These are phyloP conservation scores for Odontesthes bonariensis DNA, from an alignment of 2,113 vertebrate genomes.

Conservation along the genomic window DNA sequence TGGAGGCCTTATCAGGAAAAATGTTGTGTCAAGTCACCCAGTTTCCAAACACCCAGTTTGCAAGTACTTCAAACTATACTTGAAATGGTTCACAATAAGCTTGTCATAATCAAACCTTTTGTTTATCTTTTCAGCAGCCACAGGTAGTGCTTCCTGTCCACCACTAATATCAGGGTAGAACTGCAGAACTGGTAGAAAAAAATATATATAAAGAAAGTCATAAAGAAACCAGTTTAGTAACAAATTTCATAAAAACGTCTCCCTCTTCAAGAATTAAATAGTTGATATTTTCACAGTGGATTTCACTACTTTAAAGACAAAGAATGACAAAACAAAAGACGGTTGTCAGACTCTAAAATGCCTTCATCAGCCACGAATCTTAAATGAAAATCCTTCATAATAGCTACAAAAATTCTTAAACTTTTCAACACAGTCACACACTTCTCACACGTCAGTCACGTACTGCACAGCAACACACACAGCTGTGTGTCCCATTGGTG, in stretches of 20 bases:
- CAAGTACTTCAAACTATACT: background rate
- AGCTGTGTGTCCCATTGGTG: background rate
- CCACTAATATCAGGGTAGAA: background rate
- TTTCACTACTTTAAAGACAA: background rate
- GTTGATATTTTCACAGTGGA: too few species aligned
- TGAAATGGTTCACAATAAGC: background rate
- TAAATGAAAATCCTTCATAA: conserved; percentile 5
- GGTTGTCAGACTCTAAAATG: too few species aligned
- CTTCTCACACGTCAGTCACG: too few species aligned
- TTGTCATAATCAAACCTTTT: conserved; percentile 8
- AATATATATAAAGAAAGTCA: background rate
- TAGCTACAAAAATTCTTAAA: background rate
- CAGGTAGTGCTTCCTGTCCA: conserved; percentile 18
- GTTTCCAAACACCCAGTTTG: conserved; percentile 19
- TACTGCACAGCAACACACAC: background rate
- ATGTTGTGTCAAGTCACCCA: background rate
- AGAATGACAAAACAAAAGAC: background rate
- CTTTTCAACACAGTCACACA: too few species aligned
- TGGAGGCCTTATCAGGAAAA: background rate
- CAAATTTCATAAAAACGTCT: background rate
- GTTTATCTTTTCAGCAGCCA: background rate
- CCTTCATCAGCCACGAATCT: background rate
- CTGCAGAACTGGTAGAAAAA: background rate
- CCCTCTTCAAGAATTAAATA: too few species aligned
- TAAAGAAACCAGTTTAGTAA: background rate